Evolutionary conservation across 1,140 invertebrate genomes (phyloP).

Genomic region (Teleogryllus occipitalis): DNA sequence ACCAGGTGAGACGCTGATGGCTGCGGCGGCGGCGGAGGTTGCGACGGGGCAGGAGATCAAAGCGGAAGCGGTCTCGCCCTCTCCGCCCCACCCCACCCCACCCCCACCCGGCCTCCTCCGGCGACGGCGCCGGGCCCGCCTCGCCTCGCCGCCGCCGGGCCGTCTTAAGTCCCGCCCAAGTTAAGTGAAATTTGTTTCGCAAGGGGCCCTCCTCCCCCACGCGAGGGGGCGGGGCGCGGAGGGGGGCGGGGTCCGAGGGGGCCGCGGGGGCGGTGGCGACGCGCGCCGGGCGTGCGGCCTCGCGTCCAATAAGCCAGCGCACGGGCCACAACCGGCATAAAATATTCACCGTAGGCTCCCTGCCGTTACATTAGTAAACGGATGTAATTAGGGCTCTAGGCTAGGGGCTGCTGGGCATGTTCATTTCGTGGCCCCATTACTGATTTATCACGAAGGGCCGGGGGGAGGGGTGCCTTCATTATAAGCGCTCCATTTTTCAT

Average conservation of each 20-base stretch:
- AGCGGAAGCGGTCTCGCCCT: not conserved
- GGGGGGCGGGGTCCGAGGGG: not conserved
- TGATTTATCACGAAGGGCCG: not conserved
- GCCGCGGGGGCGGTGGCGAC: not conserved
- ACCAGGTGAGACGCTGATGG: not conserved
- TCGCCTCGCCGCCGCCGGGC: not conserved
- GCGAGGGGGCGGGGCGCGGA: too few species aligned
- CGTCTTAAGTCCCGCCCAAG: not conserved
- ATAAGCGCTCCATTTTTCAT: slow-evolving; percentile 14
- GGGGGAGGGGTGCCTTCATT: not conserved
- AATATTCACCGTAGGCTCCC: slow-evolving; percentile 13
- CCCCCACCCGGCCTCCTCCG: too few species aligned
- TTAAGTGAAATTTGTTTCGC: slow-evolving; percentile 18
- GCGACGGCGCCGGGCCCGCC: too few species aligned
- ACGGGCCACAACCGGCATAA: not conserved
- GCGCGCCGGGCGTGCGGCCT: not conserved
- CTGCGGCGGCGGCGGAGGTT: not conserved
- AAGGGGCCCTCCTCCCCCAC: not conserved
- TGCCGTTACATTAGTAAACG: slow-evolving; percentile 16
- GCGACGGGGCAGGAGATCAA: not conserved
- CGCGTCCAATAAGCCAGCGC: slow-evolving; percentile 12
- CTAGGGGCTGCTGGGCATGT: slow-evolving; percentile 11
- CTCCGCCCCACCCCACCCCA: too few species aligned
- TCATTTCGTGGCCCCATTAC: slow-evolving; percentile 16
- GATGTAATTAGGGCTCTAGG: slow-evolving; percentile 12